Evolutionary conservation across 2,797 vertebrate genomes (phyloP), one percentile per base, ranked within the genome.

Genomic region (Cichlasoma orientale): DNA sequence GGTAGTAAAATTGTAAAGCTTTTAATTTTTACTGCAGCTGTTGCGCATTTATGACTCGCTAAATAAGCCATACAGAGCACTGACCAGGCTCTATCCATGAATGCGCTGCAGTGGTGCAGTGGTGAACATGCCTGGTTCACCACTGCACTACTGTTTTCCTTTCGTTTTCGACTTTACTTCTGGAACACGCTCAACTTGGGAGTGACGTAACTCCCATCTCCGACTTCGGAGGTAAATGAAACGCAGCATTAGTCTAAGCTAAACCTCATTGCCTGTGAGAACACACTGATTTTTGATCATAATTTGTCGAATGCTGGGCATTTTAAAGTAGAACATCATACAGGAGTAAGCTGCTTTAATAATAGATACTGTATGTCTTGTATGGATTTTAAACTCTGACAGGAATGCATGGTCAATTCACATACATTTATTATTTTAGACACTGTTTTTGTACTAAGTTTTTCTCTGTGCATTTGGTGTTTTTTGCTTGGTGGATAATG

Each of bases 331-430:
- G 38, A 66, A 8, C 16, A 18, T 14, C 12, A 66, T 47, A 19
- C 29, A 73, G 33, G 31, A 27, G 31, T 77, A 33, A 36, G 19
- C 25, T 57, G 4, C 63, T 59, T 54, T 82, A 41, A 59, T 14
- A 25, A 38, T 58, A 21, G 25, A 61, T 18, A 18, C 14, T 47
- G 5, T 44, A 44, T 47, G n/a, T 53, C n/a, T 53, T 53, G 19
- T 52, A n/a, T 52, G 18, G 3, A 29, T 56, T 72, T 74, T 19
- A 21, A 78, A 25, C 38, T 23, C 21, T 44, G 58, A 23, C 47
- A 81, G 50, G 2, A 74, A 41, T 33, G 66, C 66, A 83, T 73
- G 66, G 33, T 77, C 52, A 63, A 50, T 14, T 71, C 55, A 69
- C 38, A 59, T 23, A 68, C 10, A 16, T 5, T 11, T 66, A 44